Percentiles rank a stretch among this genome's conserved stretches.
Evolutionary conservation across 92 coral and sea anemone species (phyloP).

Genomic region (Hydrozoanthus gracilis): DNA sequence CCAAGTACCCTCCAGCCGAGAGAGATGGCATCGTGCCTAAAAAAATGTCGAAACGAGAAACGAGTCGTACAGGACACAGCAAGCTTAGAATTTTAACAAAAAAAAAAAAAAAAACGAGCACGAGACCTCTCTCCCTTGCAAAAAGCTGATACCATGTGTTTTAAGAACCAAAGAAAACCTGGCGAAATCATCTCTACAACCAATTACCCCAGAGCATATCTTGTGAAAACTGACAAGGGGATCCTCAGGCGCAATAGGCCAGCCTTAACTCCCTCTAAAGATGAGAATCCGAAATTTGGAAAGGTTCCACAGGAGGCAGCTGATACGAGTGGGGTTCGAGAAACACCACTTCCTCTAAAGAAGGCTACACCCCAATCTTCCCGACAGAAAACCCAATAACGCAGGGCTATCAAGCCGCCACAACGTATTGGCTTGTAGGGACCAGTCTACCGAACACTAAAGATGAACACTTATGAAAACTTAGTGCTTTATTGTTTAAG

Average conservation of each 20-base stretch:
- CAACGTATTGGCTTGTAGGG: no score
- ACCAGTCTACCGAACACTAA: no score
- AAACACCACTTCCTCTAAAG: no score
- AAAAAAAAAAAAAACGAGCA: constrained; percentile 39
- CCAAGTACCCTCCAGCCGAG: constrained; percentile 42
- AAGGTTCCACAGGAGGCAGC: no score
- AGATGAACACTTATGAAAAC: no score
- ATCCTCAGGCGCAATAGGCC: background rate
- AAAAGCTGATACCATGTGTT: constrained; percentile 40
- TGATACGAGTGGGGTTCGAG: no score
- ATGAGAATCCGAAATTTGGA: no score
- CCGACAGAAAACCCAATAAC: no score
- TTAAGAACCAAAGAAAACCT: constrained; percentile 31
- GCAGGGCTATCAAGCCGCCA: no score
- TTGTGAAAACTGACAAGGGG: constrained; percentile 37
- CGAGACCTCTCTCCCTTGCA: constrained; percentile 27
- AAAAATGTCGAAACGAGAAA: constrained; percentile 37
- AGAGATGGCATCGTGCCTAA: constrained; percentile 14
- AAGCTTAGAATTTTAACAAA: constrained; percentile 33
- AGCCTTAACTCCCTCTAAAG: background rate
- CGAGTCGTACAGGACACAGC: constrained; percentile 33
- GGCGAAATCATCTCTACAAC: constrained; percentile 37
- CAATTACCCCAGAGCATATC: constrained; percentile 45
- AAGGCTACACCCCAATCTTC: no score
- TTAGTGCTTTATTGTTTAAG: no score